Evolutionary conservation across 2,888 invertebrate species (phyloP).

Genomic region (Ligdia adustata): DNA sequence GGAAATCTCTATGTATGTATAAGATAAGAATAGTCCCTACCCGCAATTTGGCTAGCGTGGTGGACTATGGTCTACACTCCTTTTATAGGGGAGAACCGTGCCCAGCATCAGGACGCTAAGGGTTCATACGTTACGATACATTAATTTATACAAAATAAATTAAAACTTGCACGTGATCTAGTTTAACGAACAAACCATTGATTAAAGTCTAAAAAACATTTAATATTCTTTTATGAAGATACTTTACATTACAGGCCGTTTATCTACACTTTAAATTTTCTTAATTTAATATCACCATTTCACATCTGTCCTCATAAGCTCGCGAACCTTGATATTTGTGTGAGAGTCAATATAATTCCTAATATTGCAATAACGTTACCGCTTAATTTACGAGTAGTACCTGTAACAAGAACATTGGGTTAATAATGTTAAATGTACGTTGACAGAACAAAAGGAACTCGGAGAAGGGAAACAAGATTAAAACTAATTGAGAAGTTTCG

Average conservation of each 20-base stretch:
- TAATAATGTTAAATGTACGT: slow-evolving; percentile 8
- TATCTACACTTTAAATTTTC: slow-evolving; percentile 63
- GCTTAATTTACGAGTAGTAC: slow-evolving; percentile 53
- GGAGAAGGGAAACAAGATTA: slow-evolving; percentile 14
- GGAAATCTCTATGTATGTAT: too few relatives aligned
- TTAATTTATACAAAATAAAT: too few relatives aligned
- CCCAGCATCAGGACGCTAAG: too few relatives aligned
- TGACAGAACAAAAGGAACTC: slow-evolving; percentile 5
- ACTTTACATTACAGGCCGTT: slow-evolving; percentile 50
- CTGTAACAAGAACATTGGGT: slow-evolving; percentile 56
- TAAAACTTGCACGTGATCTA: too few relatives aligned
- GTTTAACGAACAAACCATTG: too few relatives aligned
- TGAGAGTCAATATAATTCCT: slow-evolving; percentile 56
- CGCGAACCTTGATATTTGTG: slow-evolving; percentile 60
- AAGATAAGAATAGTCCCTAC: too few relatives aligned
- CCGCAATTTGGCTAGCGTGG: too few relatives aligned
- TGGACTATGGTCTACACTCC: too few relatives aligned
- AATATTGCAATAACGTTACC: slow-evolving; percentile 45
- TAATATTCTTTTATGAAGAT: too few relatives aligned
- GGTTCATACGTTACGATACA: too few relatives aligned
- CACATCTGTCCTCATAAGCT: slow-evolving; percentile 75
- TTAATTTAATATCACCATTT: slow-evolving; percentile 70
- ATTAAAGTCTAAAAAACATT: too few relatives aligned
- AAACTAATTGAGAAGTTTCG: slow-evolving; percentile 1
- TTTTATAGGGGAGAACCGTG: too few relatives aligned